Base-by-base conservation (phyloP, 2,888 invertebrate species). In the Agonopterix subpropinquella region DNA sequence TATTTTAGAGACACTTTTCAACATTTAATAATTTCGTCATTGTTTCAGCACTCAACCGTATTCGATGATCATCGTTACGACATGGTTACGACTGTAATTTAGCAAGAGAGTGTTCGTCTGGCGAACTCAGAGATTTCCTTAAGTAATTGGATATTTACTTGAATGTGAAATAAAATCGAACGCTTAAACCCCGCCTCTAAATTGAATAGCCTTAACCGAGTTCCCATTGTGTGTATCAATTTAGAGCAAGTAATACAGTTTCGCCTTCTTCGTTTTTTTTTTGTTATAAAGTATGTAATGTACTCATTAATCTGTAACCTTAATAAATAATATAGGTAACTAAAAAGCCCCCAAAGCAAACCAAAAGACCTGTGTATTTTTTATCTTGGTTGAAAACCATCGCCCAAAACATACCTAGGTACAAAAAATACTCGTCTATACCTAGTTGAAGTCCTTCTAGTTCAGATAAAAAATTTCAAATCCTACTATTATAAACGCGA, bases 121-220 rank as follows among this genome's bases (percentile, higher is more conserved):
- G 48, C 47, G 48, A 53, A 46, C 47, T 28, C 47, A 51, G 51
- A 63, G 61, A 63, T 70, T 70, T 62, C 64, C 65, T 55, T 77
- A 81, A 82, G 81, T 83, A 79, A 82, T 81, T 82, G 82, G 75
- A 75, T 75, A 74, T 75, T 73, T 73, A 61, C 67, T 70, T 65
- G 64, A 67, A 73, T 74, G 70, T 58, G 65, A 68, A 68, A 75
- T 77, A 73, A 73, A 77, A 77, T 72, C 58, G 67, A 72, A 70
- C 67, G 62, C 60, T 61, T 61, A 58, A 65, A 67, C 67, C 67
- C 63, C 65, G 59, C 64, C 62, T 52, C 53, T 68, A 63, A 68
- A 71, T 68, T 65, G 72, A 63, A 69, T 62, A 67, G 67, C 62
- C 57, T 47, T 47, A 47, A 47, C 47, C 13, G 43, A 15, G 18